These are phyloP conservation scores for Tangara arthus DNA, from an alignment of 2,797 vertebrate genomes.

Conservation along the genomic window DNA sequence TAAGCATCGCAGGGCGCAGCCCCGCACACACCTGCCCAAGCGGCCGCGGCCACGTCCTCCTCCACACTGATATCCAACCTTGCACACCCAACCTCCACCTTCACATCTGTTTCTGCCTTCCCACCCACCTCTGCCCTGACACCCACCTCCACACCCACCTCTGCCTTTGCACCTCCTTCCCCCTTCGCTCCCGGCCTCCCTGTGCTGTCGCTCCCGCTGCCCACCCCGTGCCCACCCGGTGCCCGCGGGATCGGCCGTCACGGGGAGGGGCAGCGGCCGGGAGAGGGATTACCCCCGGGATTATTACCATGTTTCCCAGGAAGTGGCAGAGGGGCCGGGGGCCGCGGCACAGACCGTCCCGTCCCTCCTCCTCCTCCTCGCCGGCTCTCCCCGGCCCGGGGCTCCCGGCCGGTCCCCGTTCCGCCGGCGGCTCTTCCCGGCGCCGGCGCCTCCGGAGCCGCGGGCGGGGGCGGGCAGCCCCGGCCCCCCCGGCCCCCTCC, in stretches of 20 bases:
- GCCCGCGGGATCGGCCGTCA: neutral
- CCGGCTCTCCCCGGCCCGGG: neutral
- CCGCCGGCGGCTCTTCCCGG: neutral
- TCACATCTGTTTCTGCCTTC: neutral
- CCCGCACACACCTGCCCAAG: neutral
- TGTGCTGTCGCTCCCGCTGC: neutral
- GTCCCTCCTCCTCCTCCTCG: neutral
- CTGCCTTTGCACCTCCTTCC: neutral
- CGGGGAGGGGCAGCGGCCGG: neutral
- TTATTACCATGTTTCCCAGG: conserved; percentile 47
- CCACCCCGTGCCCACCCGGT: neutral
- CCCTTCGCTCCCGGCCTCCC: neutral
- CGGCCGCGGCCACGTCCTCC: neutral
- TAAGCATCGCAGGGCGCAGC: neutral
- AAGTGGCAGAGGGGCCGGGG: neutral
- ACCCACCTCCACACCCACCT: neutral
- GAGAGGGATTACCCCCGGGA: neutral
- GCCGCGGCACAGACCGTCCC: neutral
- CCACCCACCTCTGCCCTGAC: neutral
- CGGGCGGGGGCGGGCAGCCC: neutral
- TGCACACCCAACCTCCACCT: neutral
- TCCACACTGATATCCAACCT: rapidly evolving
- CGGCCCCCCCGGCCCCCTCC: neutral
- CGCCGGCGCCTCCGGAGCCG: neutral
- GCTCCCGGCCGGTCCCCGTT: neutral